Percentiles rank a stretch among this genome's conserved stretches.
phyloP scores from a whole-genome alignment of 2,888 invertebrate genomes.

The Amphipyra tragopoginis region DNA sequence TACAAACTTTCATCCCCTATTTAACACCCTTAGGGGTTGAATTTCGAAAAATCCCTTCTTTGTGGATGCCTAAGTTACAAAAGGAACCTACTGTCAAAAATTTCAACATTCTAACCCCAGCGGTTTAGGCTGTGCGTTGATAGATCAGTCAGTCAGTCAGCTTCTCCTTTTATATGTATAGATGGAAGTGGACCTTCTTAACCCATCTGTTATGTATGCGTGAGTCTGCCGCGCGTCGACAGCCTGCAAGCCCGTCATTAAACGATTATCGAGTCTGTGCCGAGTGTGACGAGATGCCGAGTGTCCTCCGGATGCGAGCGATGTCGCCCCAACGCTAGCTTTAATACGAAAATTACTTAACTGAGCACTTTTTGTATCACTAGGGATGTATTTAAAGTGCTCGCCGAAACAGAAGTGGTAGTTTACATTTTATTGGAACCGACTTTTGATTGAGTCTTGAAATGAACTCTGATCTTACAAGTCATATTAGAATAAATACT shows the following conservation, averaged over 20 bases:
- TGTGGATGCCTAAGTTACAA: too few species aligned
- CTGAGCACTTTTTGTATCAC: conserved; percentile 6
- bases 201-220: conserved; percentile 2
- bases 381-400: neutral
- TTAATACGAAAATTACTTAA: conserved; percentile 47
- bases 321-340: conserved; percentile 36
- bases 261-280: conserved; percentile 41
- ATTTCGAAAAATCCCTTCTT: too few species aligned
- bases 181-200: conserved; percentile 18
- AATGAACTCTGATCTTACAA: too few species aligned
- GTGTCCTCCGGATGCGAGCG: conserved; percentile 52
- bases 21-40: too few species aligned
- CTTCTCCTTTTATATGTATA: too few species aligned
- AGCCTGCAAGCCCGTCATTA: conserved; percentile 28
- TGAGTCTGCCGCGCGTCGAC: neutral
- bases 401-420: neutral
- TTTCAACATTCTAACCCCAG: too few species aligned
- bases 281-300: conserved; percentile 54
- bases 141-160: too few species aligned
- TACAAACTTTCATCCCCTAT: too few species aligned
- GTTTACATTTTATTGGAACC: neutral
- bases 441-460: too few species aligned
- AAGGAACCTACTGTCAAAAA: too few species aligned
- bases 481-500: too few species aligned
- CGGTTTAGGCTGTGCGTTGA: too few species aligned